phyloP scores from a whole-genome alignment of 1,140 invertebrate species.

The Limonius californicus region DNA sequence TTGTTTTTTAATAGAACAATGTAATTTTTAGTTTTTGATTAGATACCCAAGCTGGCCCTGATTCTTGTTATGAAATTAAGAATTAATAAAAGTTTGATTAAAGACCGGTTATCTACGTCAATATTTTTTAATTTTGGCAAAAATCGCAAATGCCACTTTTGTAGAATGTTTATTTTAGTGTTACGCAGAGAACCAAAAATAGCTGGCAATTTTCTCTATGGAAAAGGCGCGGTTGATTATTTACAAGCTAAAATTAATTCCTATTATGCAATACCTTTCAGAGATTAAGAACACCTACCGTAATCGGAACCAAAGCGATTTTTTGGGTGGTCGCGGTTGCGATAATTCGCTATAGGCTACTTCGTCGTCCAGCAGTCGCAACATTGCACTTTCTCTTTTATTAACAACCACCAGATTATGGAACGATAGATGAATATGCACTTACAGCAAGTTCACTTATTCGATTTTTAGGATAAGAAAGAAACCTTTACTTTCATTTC shows the following conservation, averaged over 20 bases:
- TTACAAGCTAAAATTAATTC: neutral
- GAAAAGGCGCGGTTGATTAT: neutral
- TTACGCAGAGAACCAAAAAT: no score
- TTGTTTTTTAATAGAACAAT: no score
- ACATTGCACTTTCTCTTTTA: constrained; percentile 1
- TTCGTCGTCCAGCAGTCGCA: neutral
- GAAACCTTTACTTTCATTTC: neutral
- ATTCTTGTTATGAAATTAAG: no score
- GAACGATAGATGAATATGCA: neutral
- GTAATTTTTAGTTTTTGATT: no score
- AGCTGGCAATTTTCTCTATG: neutral
- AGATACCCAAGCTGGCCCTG: no score
- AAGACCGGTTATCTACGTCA: no score
- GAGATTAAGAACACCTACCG: neutral
- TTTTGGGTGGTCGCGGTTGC: neutral
- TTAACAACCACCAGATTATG: neutral
- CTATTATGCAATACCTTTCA: neutral
- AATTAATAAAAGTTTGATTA: no score
- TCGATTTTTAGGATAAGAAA: neutral
- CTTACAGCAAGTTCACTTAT: neutral
- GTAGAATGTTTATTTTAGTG: no score
- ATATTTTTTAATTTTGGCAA: no score
- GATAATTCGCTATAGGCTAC: neutral
- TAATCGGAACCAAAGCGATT: neutral
- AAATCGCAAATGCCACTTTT: no score